Conservation (phyloP, 2,797 vertebrate genomes). For the Nyctibius grandis region DNA sequence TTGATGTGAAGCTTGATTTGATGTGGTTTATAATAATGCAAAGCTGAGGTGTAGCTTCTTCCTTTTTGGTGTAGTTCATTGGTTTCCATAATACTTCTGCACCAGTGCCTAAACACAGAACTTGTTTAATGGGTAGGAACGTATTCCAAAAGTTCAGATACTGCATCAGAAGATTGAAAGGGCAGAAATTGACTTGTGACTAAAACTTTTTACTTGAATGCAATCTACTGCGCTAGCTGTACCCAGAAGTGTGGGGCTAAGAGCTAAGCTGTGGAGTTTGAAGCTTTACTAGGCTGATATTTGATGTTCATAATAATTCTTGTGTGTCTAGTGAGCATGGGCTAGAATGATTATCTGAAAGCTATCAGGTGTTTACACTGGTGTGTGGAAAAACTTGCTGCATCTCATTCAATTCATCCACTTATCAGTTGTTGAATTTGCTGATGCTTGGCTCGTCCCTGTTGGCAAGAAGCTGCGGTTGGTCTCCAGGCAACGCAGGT, state of each 20-base stretch:
- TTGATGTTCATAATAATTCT: neutral
- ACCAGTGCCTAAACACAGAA: neutral
- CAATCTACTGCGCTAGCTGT: neutral
- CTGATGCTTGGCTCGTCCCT: constrained; percentile 20
- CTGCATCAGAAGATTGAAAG: neutral
- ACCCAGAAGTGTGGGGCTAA: neutral
- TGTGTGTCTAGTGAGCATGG: neutral
- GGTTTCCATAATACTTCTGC: neutral
- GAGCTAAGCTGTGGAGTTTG: neutral
- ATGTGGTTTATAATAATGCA: neutral
- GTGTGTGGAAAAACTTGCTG: neutral
- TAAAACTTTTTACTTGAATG: neutral
- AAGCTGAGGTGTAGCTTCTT: neutral
- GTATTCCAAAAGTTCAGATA: neutral
- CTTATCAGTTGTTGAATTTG: constrained; percentile 38
- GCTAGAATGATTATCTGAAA: neutral
- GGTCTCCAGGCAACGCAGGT: constrained; percentile 66
- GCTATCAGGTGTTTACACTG: neutral
- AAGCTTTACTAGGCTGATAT: neutral
- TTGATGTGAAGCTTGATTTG: neutral
- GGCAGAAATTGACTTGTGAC: neutral
- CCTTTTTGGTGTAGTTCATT: neutral
- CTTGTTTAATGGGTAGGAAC: neutral
- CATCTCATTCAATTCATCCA: constrained; percentile 1
- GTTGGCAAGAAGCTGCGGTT: constrained; percentile 34